Base-by-base conservation (phyloP, 1,140 invertebrate species). In the Diorhabda sublineata region DNA sequence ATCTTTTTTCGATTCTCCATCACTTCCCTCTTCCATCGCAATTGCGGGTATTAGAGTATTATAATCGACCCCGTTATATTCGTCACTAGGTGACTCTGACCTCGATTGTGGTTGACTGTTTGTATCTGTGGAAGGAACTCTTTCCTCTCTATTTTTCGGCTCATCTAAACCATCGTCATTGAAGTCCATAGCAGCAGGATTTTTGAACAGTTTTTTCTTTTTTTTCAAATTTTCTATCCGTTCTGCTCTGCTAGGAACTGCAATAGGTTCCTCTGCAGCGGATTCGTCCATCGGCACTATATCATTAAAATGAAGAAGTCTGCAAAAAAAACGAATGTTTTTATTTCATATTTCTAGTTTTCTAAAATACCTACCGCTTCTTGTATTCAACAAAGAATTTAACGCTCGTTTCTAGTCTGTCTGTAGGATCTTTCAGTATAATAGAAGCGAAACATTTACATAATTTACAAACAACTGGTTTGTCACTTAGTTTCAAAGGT, bases 361-460 rank as follows among this genome's bases (percentile, higher is more conserved):
- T 52, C 47, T 8, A 47, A 58, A 11, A 6, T 58, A 61, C 66
- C 69, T 75, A 82, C 81, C 80, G 78, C 71, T 87, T 88, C n/a
- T 87, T 83, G 78, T 92, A 92, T 67, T 86, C 87, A 72, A 83
- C 86, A 61, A 85, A 85, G 68, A 91, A 91, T 8, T 84, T 84
- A 9, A 83, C 82, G 65, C 87, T 86, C 70, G 85, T 85, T 42
- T 84, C 84, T 59, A 87, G 84, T 73, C 83, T 72, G 69, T 85
- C 77, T 5, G 82, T 74, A 4, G 74, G 79, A 8, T 84, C 83
- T 65, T 91, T 90, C 67, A 91, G 82, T 44, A 91, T 82, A 41
- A 92, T 76, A 60, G 88, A 86, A 64, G 88, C 89, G 79, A 90
- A 93, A 75, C 91, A 90, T 68, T 89, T 87, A 74, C 92, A 94